Percentiles rank a stretch among this genome's conserved stretches.
Evolutionary conservation across 2,113 vertebrate genomes (phyloP).

Genomic region (Macroglossus sobrinus): DNA sequence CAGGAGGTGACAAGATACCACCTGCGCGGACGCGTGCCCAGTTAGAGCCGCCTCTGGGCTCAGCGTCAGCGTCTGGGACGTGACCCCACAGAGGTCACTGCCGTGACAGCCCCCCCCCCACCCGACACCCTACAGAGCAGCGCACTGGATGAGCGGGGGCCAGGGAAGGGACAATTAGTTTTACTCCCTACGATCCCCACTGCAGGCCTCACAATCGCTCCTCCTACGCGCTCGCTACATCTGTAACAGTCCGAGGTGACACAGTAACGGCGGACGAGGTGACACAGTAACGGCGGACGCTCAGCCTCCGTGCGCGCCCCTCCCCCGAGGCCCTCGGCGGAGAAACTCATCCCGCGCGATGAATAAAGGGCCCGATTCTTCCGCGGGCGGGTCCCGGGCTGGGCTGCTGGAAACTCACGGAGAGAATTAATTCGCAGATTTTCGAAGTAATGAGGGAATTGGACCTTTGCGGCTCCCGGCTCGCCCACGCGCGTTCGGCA

Average conservation of each 20-base stretch:
- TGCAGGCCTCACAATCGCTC: background rate
- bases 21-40: background rate
- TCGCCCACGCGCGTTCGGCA: background rate
- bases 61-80: background rate
- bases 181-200: background rate
- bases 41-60: background rate
- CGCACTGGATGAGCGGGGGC: background rate
- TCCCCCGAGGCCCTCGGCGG: background rate
- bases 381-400: background rate
- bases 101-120: background rate
- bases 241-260: background rate
- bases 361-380: background rate
- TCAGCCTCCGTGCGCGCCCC: background rate
- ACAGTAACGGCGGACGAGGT: background rate
- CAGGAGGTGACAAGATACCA: background rate
- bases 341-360: background rate
- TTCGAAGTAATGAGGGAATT: conserved; percentile 8
- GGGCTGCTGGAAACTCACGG: background rate
- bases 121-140: background rate
- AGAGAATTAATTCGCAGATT: background rate
- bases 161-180: background rate
- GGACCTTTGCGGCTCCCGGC: background rate
- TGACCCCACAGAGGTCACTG: background rate
- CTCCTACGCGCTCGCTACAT: background rate
- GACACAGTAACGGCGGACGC: background rate